These are phyloP conservation scores for Haemorhous mexicanus DNA, from an alignment of 2,113 vertebrate species.

Conservation along the genomic window DNA sequence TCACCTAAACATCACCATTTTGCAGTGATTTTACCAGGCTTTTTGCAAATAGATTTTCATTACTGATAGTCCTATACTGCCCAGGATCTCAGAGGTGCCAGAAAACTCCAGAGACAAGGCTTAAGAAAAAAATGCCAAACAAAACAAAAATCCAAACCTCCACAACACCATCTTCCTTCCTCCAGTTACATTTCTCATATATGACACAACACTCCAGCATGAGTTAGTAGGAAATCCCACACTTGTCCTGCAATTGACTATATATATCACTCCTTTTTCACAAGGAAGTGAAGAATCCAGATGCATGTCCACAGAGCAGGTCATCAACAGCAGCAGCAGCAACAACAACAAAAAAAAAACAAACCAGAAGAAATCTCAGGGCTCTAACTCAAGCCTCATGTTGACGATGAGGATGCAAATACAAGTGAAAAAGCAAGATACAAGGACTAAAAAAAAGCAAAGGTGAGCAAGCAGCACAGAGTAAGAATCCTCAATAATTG, in stretches of 20 bases:
- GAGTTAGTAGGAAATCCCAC: background rate
- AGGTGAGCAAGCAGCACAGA: background rate
- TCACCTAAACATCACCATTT: background rate
- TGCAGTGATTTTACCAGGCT: background rate
- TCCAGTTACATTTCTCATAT: background rate
- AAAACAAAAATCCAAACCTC: background rate
- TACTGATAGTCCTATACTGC: background rate
- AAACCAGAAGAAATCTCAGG: background rate
- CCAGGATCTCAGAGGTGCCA: background rate
- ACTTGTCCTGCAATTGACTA: background rate
- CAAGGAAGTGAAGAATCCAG: background rate
- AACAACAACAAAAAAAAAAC: background rate
- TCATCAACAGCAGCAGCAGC: background rate
- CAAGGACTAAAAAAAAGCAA: background rate
- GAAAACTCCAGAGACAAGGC: background rate
- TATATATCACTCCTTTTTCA: background rate
- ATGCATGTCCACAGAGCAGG: background rate
- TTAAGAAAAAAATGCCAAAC: background rate
- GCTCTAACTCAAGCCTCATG: background rate
- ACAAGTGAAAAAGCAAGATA: background rate
- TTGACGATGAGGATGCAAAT: background rate
- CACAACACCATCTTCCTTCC: background rate
- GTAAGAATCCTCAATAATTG: slow-evolving; percentile 47
- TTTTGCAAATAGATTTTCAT: background rate
- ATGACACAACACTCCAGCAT: background rate